A percentile compares a stretch with the other conserved stretches of the same genome.
Conservation (phyloP, 2,797 vertebrate species). For the Lepus townsendii region DNA sequence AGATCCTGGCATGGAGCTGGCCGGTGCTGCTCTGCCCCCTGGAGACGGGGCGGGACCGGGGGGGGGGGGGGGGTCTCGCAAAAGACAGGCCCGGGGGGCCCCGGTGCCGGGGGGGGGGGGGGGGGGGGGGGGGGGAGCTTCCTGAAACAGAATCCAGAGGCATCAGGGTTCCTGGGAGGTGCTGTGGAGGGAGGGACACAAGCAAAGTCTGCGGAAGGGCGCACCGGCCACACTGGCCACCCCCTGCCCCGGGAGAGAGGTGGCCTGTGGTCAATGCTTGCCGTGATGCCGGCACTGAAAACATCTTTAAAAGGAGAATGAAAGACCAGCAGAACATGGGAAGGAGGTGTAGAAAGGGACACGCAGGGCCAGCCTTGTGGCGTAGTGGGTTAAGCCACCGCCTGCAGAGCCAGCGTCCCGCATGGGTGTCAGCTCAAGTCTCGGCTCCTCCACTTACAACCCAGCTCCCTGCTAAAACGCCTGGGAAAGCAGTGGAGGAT, state of each 20-base stretch:
- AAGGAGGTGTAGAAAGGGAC: neutral
- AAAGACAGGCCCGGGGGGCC: too few relatives aligned
- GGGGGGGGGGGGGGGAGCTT: neutral
- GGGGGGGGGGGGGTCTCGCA: too few relatives aligned
- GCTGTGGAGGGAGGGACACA: neutral
- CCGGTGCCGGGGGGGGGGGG: too few relatives aligned
- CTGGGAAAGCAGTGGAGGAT: too few relatives aligned
- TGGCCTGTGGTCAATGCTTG: neutral
- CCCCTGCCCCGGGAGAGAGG: neutral
- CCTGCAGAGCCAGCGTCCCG: too few relatives aligned
- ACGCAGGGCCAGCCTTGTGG: neutral
- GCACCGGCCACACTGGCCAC: neutral
- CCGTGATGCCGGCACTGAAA: neutral
- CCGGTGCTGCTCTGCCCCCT: neutral
- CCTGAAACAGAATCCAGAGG: slow-evolving; percentile 13
- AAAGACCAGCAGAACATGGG: neutral
- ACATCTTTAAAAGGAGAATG: neutral
- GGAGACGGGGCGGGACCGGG: neutral
- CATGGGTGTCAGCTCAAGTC: too few relatives aligned
- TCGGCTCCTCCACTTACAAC: too few relatives aligned
- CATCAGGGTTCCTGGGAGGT: neutral
- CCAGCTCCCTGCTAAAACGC: too few relatives aligned
- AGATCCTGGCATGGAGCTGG: neutral
- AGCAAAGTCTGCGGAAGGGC: neutral
- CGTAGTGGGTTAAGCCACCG: too few relatives aligned